Base-by-base conservation (phyloP, 2,888 invertebrate species). In the Leptothorax acervorum region DNA sequence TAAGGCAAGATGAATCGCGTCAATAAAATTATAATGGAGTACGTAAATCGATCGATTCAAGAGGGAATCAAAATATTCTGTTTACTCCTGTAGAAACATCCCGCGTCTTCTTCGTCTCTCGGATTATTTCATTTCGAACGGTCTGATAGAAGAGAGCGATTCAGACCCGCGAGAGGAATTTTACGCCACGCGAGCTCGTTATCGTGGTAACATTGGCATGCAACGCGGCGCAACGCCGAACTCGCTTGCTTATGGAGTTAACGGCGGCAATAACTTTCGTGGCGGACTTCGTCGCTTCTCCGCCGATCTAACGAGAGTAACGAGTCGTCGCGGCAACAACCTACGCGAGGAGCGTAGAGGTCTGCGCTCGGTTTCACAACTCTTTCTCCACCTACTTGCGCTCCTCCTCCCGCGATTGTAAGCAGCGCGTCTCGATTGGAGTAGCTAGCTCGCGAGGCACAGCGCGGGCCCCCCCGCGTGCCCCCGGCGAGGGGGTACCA, bases 381-480 rank as follows among this genome's bases (percentile, higher is more conserved):
- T 88, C 89, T 89, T 89, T 89, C 89, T 83, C 84, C 81, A 79
- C 85, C 90, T 89, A 85, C 86, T 73, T 81, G 76, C 85, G 84
- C 86, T 84, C 83, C 89, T 89, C 86, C 87, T 87, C 74, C 73
- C 71, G 65, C 66, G 48, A 60, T 65, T 63, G 76, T 70, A 82
- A 68, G 86, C 85, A 82, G 88, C 82, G 79, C 79, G 79, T 79
- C 89, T 88, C 89, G 83, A 89, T 89, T 89, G 90, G 88, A 89
- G 88, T 86, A 85, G 83, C 84, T 85, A 18, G 57, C 62, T 82
- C 68, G 60, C 42, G 51, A 60, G 39, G 83, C 62, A 6, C 68
- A 12, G 39, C 57, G 60, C 23, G 74, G 28, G 31, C 73, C 82
- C 9, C 42, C 45, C 42, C 51, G 23, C 3, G 39, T 35, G 35